A percentile compares a stretch with the other conserved stretches of the same genome.
These are phyloP conservation scores for Berghia stephanieae DNA, from an alignment of 1,140 invertebrate genomes.

Conservation along the genomic window DNA sequence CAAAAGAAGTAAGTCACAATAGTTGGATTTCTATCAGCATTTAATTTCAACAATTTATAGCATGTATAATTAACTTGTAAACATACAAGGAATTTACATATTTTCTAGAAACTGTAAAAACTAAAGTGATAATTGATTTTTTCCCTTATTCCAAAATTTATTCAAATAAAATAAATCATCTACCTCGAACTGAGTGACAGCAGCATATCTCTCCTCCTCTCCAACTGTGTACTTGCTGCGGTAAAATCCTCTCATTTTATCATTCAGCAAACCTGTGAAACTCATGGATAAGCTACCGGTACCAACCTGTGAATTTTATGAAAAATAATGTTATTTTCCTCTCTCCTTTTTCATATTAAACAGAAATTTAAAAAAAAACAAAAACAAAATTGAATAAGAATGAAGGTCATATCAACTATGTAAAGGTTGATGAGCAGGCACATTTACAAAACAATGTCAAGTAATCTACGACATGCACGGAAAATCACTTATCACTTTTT, in stretches of 20 bases:
- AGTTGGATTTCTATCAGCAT: too few relatives aligned
- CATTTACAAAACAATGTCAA: too few relatives aligned
- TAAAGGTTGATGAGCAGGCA: not conserved
- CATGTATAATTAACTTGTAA: too few relatives aligned
- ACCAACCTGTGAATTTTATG: slow-evolving; percentile 67
- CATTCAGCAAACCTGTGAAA: slow-evolving; percentile 87
- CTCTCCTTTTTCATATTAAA: not conserved
- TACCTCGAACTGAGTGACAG: slow-evolving; percentile 87
- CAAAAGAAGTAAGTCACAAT: too few relatives aligned
- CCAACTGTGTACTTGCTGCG: slow-evolving; percentile 82
- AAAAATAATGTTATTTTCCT: too few relatives aligned
- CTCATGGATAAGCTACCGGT: slow-evolving; percentile 76
- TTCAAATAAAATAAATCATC: not conserved
- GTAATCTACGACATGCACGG: not conserved
- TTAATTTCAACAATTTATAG: too few relatives aligned
- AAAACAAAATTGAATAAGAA: too few relatives aligned
- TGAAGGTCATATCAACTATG: too few relatives aligned
- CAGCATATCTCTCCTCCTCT: slow-evolving; percentile 83
- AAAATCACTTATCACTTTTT: not conserved
- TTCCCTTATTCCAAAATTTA: not conserved
- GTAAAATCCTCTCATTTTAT: slow-evolving; percentile 95
- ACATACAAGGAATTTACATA: too few relatives aligned
- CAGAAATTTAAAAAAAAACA: not conserved
- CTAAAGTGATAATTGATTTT: too few relatives aligned
- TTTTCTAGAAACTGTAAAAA: too few relatives aligned